Evolutionary conservation across 2,888 invertebrate genomes (phyloP).

Genomic region (Andrena bucephala): DNA sequence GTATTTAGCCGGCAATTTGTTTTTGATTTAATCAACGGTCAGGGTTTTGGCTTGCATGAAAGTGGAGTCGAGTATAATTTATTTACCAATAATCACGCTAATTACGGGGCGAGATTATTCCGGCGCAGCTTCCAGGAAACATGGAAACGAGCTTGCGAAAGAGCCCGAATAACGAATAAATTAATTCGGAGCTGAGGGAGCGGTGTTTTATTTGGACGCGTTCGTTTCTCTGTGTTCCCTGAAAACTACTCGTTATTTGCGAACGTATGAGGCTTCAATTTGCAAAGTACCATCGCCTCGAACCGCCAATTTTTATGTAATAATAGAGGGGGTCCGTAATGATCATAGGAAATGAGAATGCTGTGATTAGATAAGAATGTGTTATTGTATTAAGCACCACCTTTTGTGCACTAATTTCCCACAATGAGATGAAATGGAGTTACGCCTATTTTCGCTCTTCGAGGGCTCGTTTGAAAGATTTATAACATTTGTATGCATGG

Average conservation of each 20-base stretch:
- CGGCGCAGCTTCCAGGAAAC: not conserved
- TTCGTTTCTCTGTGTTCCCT: not conserved
- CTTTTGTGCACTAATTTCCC: not conserved
- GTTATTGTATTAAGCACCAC: not conserved
- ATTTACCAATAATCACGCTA: constrained; percentile 37
- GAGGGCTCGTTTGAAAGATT: not conserved
- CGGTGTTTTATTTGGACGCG: not conserved
- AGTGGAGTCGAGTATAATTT: constrained; percentile 16
- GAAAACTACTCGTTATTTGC: constrained; percentile 29
- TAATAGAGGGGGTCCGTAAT: not conserved
- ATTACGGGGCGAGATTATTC: constrained; percentile 40
- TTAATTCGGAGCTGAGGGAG: constrained; percentile 32
- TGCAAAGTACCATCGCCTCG: not conserved
- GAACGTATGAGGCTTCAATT: constrained; percentile 31
- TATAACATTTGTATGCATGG: not conserved
- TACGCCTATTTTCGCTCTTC: not conserved
- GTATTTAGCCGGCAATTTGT: constrained; percentile 25
- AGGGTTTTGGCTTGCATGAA: not conserved
- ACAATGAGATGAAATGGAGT: not conserved
- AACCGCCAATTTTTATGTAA: not conserved
- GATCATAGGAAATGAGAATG: too few relatives aligned
- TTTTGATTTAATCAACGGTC: constrained; percentile 29
- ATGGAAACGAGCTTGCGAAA: not conserved
- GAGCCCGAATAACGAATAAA: constrained; percentile 12
- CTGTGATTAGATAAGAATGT: not conserved